A percentile compares a stretch with the other conserved stretches of the same genome.
Conservation (phyloP, 1,140 invertebrate species). For the Drosophila ironensis region DNA sequence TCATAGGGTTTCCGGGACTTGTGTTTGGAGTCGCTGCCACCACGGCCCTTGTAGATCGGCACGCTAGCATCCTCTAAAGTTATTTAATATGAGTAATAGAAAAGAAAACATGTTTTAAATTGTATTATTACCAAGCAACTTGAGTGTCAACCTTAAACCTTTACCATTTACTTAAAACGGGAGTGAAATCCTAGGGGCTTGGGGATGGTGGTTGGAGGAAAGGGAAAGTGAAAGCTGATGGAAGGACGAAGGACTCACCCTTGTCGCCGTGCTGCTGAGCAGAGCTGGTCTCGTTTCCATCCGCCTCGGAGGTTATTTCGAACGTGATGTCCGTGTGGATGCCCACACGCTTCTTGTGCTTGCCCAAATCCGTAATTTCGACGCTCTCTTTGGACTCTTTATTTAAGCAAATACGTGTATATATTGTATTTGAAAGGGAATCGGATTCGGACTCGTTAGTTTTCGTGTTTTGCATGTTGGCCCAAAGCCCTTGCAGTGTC, state of each 20-base stretch:
- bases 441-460: constrained; percentile 41
- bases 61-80: constrained; percentile 72
- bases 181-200: no score
- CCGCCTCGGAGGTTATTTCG: constrained; percentile 77
- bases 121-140: no score
- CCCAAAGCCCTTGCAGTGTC: no score
- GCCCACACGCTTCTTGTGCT: constrained; percentile 80
- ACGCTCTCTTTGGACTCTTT: constrained; percentile 80
- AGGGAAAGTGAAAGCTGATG: neutral
- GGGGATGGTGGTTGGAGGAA: constrained; percentile 3
- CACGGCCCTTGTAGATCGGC: constrained; percentile 76
- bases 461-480: constrained; percentile 21
- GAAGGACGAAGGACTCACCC: constrained; percentile 51
- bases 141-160: no score
- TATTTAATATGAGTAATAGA: neutral
- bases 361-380: constrained; percentile 78
- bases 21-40: constrained; percentile 54
- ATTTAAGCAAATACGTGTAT: constrained; percentile 11
- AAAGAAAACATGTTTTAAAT: no score
- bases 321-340: constrained; percentile 82
- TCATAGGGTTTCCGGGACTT: constrained; percentile 58
- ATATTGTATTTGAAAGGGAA: constrained; percentile 11
- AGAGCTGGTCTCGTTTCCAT: constrained; percentile 76
- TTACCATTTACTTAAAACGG: no score
- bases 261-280: constrained; percentile 70